Evolutionary conservation across 2,797 vertebrate species (phyloP).

Genomic region (Falco biarmicus): DNA sequence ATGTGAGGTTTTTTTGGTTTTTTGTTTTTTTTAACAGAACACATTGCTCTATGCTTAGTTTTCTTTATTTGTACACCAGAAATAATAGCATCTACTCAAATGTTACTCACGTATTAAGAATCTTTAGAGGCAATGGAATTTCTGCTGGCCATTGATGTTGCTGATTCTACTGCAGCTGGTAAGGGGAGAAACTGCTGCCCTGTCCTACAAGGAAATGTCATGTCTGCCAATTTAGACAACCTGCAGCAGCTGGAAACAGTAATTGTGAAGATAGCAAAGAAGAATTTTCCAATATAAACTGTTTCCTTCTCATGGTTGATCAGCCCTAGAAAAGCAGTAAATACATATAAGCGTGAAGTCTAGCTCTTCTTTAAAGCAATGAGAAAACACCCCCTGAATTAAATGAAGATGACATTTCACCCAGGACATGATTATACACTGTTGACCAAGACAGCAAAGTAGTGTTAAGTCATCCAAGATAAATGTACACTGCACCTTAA

Average conservation of each 20-base stretch:
- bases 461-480: not conserved
- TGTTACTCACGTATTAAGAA: not conserved
- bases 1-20: too few species aligned
- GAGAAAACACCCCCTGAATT: not conserved
- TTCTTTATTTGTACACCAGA: not conserved
- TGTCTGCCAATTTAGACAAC: not conserved
- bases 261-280: not conserved
- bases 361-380: not conserved
- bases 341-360: not conserved
- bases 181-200: not conserved
- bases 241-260: not conserved
- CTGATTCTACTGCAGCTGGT: not conserved
- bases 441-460: not conserved
- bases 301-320: not conserved
- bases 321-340: not conserved
- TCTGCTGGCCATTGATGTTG: rapidly evolving
- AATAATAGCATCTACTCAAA: not conserved
- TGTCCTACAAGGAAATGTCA: not conserved
- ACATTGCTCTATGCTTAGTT: not conserved
- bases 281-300: not conserved
- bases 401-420: not conserved
- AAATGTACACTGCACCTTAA: not conserved
- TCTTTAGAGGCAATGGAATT: not conserved
- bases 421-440: not conserved
- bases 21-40: not conserved